A percentile compares a stretch with the other conserved stretches of the same genome.
These are phyloP conservation scores for Rhagophthalmus giganteus DNA, from an alignment of 2,888 invertebrate genomes.

Conservation along the genomic window DNA sequence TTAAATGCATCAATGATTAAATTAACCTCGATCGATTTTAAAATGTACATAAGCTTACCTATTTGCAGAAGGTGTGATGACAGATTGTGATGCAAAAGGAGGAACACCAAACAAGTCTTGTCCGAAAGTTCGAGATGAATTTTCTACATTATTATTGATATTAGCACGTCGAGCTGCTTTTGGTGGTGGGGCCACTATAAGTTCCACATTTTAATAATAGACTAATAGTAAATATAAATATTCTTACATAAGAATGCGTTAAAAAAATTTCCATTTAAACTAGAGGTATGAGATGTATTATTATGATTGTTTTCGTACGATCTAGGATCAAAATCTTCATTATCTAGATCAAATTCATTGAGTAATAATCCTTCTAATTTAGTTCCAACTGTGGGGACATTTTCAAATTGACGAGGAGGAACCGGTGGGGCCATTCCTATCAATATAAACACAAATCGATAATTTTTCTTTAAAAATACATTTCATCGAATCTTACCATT, in stretches of 20 bases:
- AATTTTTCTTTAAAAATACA: no score
- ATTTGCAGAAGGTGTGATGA: constrained; percentile 37
- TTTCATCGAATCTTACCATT: no score
- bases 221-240: background rate
- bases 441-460: no score
- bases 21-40: background rate
- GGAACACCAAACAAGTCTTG: constrained; percentile 81
- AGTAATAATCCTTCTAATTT: constrained; percentile 76
- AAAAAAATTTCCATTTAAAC: constrained; percentile 44
- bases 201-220: constrained; percentile 9
- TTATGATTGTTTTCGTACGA: constrained; percentile 71
- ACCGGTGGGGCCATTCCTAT: constrained; percentile 53
- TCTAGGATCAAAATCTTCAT: constrained; percentile 85
- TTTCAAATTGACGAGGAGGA: constrained; percentile 57
- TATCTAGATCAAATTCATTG: constrained; percentile 77
- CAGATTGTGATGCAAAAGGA: constrained; percentile 58
- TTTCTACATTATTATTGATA: constrained; percentile 41
- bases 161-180: constrained; percentile 65
- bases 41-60: no score
- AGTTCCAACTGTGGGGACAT: constrained; percentile 66
- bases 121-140: constrained; percentile 53
- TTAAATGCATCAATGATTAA: no score
- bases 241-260: constrained; percentile 72
- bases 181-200: constrained; percentile 87
- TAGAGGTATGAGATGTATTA: constrained; percentile 47